Evolutionary conservation across 1,140 invertebrate species (phyloP).

Genomic region (Aphaenogaster ashmeadi): DNA sequence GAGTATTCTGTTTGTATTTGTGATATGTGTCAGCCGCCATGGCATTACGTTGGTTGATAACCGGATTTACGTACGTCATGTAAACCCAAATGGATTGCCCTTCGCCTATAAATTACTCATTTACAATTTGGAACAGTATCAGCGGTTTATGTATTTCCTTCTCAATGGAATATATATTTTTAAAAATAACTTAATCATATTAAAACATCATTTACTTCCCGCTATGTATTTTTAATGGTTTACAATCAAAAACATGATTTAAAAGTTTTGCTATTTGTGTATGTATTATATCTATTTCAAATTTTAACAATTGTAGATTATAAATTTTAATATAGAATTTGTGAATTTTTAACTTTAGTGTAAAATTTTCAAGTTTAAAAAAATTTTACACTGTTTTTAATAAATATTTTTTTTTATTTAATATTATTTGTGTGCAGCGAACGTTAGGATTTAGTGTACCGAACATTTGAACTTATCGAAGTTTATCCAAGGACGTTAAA

Average conservation of each 20-base stretch:
- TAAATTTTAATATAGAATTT: background rate
- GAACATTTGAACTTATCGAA: background rate
- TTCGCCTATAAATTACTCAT: slow-evolving; percentile 29
- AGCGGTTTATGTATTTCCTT: slow-evolving; percentile 8
- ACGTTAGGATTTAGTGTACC: background rate
- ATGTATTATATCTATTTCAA: background rate
- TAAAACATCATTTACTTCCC: background rate
- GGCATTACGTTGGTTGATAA: background rate
- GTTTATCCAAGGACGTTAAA: slow-evolving; percentile 16
- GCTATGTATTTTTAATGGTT: background rate
- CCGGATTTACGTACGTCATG: background rate
- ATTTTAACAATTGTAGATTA: background rate
- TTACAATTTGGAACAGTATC: background rate
- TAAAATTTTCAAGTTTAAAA: background rate
- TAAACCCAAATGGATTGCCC: slow-evolving; percentile 12
- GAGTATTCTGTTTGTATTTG: background rate
- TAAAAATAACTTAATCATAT: background rate
- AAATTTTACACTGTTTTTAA: background rate
- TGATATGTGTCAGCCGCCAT: background rate
- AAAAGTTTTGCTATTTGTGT: background rate
- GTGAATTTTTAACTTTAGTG: background rate
- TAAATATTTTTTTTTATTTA: background rate
- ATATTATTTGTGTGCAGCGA: background rate
- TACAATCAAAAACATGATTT: background rate
- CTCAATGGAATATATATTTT: background rate